Evolutionary conservation across 2,888 invertebrate species (phyloP).

Genomic region (Panopea generosa): DNA sequence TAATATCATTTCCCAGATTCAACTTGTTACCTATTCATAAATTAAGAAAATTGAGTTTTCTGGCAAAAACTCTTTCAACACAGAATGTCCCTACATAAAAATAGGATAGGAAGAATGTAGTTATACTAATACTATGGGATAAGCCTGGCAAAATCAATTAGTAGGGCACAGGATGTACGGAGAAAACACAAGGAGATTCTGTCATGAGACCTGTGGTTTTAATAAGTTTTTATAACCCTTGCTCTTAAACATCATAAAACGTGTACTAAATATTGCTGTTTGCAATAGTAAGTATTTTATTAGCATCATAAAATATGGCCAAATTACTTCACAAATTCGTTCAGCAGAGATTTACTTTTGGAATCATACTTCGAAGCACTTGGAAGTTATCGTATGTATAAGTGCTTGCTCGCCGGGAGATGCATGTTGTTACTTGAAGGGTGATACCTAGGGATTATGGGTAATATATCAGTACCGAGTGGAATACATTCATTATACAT

Average conservation of each 20-base stretch:
- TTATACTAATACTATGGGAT: no score
- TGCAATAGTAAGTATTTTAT: conserved; percentile 60
- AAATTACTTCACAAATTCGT: conserved; percentile 49
- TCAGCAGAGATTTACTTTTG: conserved; percentile 19
- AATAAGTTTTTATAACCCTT: conserved; percentile 56
- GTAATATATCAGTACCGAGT: not conserved
- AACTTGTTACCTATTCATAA: no score
- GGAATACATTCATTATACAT: conserved; percentile 14
- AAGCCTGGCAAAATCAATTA: no score
- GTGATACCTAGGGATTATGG: conserved; percentile 22
- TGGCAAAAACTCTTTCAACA: no score
- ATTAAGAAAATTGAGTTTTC: no score
- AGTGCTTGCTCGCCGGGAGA: conserved; percentile 45
- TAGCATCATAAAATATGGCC: conserved; percentile 62
- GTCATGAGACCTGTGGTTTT: conserved; percentile 55
- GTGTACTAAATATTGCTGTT: conserved; percentile 58
- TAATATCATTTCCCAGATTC: no score
- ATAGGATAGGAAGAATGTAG: no score
- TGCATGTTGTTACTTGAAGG: conserved; percentile 14
- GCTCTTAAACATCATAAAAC: conserved; percentile 58
- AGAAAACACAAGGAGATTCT: not conserved
- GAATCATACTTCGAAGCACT: conserved; percentile 48
- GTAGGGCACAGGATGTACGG: no score
- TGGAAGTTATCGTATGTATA: conserved; percentile 38
- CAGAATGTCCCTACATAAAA: no score